A percentile compares a stretch with the other conserved stretches of the same genome.
Conservation (phyloP, 2,113 vertebrate genomes). For the Anhinga anhinga region DNA sequence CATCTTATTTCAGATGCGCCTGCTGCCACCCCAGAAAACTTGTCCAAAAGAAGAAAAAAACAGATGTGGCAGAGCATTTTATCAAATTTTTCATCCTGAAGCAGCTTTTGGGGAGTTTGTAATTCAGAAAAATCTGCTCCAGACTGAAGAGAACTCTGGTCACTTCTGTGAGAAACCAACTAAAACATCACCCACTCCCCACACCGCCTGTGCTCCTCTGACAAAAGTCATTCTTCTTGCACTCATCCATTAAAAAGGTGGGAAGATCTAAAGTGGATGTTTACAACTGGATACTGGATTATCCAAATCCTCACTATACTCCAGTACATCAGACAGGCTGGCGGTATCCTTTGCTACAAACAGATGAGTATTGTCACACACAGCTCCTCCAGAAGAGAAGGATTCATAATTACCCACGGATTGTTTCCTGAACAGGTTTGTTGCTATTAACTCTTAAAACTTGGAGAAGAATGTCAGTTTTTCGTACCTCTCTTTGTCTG, state of each 20-base stretch:
- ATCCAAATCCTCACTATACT: background rate
- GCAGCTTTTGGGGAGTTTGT: background rate
- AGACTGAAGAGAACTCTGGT: background rate
- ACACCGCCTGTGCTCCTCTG: background rate
- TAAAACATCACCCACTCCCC: accelerated
- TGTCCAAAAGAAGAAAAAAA: background rate
- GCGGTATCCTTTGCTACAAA: background rate
- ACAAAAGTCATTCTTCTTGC: background rate
- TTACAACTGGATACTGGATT: background rate
- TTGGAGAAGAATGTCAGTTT: background rate
- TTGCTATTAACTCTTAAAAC: background rate
- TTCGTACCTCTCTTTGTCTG: background rate
- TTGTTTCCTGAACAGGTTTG: background rate
- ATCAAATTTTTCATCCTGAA: background rate
- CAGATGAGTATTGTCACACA: background rate
- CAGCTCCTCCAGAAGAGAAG: background rate
- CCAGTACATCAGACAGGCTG: background rate
- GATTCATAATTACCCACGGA: accelerated
- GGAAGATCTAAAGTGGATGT: background rate
- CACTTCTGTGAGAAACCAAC: background rate
- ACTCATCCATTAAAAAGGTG: background rate
- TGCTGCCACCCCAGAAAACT: background rate
- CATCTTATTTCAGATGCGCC: background rate
- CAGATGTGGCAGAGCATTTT: background rate
- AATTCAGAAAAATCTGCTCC: background rate